Percentiles rank a stretch among this genome's conserved stretches.
Conservation (phyloP, 2,888 invertebrate genomes). For the Caenorhabditis angaria region DNA sequence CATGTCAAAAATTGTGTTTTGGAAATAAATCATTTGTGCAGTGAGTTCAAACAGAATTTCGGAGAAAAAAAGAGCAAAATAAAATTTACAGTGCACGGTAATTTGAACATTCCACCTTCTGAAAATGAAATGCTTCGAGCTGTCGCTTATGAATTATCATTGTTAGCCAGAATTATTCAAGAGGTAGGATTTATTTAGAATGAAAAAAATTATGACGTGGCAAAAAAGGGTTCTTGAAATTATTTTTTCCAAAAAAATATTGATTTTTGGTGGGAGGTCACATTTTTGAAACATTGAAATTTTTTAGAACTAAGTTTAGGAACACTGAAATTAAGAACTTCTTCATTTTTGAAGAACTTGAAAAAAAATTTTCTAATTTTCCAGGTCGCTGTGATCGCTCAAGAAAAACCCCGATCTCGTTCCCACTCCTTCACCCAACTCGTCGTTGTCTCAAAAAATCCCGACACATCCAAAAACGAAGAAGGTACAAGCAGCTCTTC, state of each 20-base stretch:
- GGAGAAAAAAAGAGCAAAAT: not conserved
- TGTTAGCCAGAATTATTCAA: conserved; percentile 41
- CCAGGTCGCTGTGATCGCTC: conserved; percentile 10
- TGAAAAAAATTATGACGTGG: not conserved
- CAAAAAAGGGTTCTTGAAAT: not conserved
- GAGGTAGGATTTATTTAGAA: conserved; percentile 27
- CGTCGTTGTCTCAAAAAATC: not conserved
- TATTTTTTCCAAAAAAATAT: too few species aligned
- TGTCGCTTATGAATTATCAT: conserved; percentile 48
- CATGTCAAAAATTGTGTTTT: conserved; percentile 32
- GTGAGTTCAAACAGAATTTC: conserved; percentile 13
- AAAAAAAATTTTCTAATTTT: not conserved
- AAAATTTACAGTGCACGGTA: conserved; percentile 38
- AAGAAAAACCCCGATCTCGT: conserved; percentile 18
- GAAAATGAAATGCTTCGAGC: conserved; percentile 55
- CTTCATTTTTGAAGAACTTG: not conserved
- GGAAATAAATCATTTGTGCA: conserved; percentile 37
- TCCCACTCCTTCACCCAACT: not conserved
- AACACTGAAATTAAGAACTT: too few species aligned
- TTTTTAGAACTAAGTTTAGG: not conserved
- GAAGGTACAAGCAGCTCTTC: not conserved
- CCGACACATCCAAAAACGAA: conserved; percentile 8
- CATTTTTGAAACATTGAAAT: too few species aligned
- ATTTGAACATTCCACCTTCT: conserved; percentile 59
- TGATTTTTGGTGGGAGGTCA: too few species aligned